Evolutionary conservation across 2,113 vertebrate species (phyloP).

Genomic region (Narcine bancroftii): DNA sequence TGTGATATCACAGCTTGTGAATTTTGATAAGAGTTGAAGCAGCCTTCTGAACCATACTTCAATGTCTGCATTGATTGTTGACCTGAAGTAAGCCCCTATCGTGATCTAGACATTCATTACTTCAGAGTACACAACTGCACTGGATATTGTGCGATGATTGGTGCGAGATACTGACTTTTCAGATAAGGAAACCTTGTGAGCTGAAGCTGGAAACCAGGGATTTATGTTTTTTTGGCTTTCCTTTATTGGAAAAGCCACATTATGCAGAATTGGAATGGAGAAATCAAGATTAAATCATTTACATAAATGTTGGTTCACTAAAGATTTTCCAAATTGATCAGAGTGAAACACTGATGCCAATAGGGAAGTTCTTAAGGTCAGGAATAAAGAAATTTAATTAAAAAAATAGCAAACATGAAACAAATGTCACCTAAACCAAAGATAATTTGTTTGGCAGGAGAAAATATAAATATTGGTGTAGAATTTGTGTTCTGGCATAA

Average conservation of each 20-base stretch:
- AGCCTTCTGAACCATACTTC: conserved; percentile 42
- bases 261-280: conserved; percentile 4
- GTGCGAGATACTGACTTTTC: conserved; percentile 37
- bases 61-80: conserved; percentile 50
- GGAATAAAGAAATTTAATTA: not conserved
- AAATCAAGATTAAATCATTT: not conserved
- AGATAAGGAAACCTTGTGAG: conserved; percentile 42
- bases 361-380: not conserved
- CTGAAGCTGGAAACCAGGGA: conserved; percentile 14
- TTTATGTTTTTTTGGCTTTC: not conserved
- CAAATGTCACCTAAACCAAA: not conserved
- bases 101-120: conserved; percentile 49
- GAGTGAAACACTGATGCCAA: not conserved
- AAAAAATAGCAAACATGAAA: not conserved
- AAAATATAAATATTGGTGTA: not conserved
- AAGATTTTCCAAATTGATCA: conserved; percentile 10
- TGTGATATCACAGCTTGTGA: conserved; percentile 47
- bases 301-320: not conserved
- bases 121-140: conserved; percentile 45
- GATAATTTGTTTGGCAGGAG: not conserved
- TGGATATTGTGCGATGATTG: conserved; percentile 38
- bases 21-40: conserved; percentile 48
- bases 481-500: not conserved
- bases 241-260: conserved; percentile 10
- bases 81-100: conserved; percentile 47